A percentile compares a stretch with the other conserved stretches of the same genome.
Evolutionary conservation across 2,113 vertebrate species (phyloP).

Genomic region (Pipra filicauda): DNA sequence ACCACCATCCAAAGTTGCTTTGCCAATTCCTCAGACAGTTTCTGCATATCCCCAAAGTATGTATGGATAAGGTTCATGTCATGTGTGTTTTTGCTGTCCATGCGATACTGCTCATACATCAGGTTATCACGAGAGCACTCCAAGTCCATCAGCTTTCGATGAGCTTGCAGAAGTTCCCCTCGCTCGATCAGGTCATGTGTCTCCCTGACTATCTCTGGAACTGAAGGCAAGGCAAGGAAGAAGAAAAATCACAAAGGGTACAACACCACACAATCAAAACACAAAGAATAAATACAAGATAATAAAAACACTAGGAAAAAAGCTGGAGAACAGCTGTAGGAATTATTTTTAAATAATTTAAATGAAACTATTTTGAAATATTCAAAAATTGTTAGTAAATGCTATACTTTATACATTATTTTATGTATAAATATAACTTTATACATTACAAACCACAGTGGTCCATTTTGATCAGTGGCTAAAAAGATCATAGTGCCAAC

Average conservation of each 20-base stretch:
- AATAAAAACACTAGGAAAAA: not conserved
- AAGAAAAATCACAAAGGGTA: not conserved
- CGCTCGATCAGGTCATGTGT: constrained; percentile 90
- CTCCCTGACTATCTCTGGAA: constrained; percentile 93
- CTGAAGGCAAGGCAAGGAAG: constrained; percentile 63
- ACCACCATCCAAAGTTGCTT: constrained; percentile 98
- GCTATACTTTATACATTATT: not conserved
- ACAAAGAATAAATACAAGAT: not conserved
- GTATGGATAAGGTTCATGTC: constrained; percentile 93
- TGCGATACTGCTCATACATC: constrained; percentile 96
- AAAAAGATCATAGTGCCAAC: not conserved
- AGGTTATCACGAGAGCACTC: constrained; percentile 94
- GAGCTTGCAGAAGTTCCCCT: constrained; percentile 88
- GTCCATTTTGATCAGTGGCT: not conserved
- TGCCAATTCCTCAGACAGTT: constrained; percentile 89
- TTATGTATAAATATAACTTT: not conserved
- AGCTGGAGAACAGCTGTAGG: not conserved
- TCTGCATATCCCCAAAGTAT: constrained; percentile 91
- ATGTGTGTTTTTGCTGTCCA: constrained; percentile 91
- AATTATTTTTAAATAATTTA: not conserved
- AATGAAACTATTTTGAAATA: not conserved
- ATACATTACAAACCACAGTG: not conserved
- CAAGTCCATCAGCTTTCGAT: constrained; percentile 93
- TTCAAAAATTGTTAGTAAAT: not conserved
- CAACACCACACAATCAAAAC: not conserved